A percentile compares a stretch with the other conserved stretches of the same genome.
These are phyloP conservation scores for Bombus waltoni DNA, from an alignment of 1,140 invertebrate species.

Conservation along the genomic window DNA sequence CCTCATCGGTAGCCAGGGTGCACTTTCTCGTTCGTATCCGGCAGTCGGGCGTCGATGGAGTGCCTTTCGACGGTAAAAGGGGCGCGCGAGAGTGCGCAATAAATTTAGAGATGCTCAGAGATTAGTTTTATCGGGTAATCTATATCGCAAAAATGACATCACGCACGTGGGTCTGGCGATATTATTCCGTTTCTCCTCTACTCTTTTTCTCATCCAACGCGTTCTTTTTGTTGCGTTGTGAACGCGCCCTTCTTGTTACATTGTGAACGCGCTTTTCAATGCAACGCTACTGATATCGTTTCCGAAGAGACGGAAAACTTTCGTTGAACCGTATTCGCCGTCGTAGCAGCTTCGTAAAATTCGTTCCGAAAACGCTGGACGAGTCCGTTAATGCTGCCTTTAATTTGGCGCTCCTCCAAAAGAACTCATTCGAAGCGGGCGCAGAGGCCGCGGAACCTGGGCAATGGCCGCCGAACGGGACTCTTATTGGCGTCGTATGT, in stretches of 20 bases:
- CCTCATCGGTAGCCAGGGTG: constrained; percentile 56
- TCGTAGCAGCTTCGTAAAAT: neutral
- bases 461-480: constrained; percentile 58
- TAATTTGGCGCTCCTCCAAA: constrained; percentile 30
- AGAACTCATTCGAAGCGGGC: constrained; percentile 4
- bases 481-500: constrained; percentile 71
- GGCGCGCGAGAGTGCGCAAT: constrained; percentile 43
- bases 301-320: neutral
- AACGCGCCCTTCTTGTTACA: neutral
- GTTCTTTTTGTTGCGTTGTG: neutral
- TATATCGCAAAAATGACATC: neutral
- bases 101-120: constrained; percentile 43
- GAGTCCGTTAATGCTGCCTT: constrained; percentile 4
- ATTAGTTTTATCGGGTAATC: constrained; percentile 41
- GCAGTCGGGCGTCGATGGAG: constrained; percentile 59
- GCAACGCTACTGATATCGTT: neutral
- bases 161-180: neutral
- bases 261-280: neutral
- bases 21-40: constrained; percentile 60
- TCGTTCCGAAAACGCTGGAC: neutral
- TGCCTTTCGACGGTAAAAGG: constrained; percentile 56
- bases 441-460: constrained; percentile 1
- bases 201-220: neutral
- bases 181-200: neutral
- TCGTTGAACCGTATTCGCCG: neutral